Conservation (phyloP, 2,797 vertebrate genomes). For the Muscicapa striata region DNA sequence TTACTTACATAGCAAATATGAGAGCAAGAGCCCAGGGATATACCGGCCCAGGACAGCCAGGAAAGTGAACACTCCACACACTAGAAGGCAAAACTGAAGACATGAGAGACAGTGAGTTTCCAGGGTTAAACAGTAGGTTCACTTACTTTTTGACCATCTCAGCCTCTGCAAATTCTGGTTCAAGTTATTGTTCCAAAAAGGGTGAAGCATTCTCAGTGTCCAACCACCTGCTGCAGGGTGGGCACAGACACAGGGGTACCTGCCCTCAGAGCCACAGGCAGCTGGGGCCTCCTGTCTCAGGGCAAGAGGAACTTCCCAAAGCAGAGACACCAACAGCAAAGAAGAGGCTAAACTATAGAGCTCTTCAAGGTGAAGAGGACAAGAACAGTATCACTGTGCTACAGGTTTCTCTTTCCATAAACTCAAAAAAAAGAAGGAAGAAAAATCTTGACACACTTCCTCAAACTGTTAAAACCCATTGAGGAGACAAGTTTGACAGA, state of each 20-base stretch:
- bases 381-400: neutral
- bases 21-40: constrained; percentile 90
- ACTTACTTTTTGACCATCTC: neutral
- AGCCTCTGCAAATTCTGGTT: neutral
- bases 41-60: constrained; percentile 88
- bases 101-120: constrained; percentile 32
- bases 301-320: neutral
- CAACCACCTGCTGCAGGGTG: accelerated
- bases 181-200: neutral
- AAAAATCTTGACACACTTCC: neutral
- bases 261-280: neutral
- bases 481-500: neutral
- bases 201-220: neutral
- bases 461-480: neutral
- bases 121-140: neutral
- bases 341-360: neutral
- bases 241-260: neutral
- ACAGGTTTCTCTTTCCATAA: neutral
- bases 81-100: constrained; percentile 91
- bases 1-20: constrained; percentile 90
- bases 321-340: neutral
- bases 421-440: neutral
- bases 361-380: neutral
- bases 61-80: constrained; percentile 85
- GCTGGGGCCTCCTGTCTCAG: neutral